These are phyloP conservation scores for Trissolcus basalis DNA, from an alignment of 1,140 invertebrate species.

Conservation along the genomic window DNA sequence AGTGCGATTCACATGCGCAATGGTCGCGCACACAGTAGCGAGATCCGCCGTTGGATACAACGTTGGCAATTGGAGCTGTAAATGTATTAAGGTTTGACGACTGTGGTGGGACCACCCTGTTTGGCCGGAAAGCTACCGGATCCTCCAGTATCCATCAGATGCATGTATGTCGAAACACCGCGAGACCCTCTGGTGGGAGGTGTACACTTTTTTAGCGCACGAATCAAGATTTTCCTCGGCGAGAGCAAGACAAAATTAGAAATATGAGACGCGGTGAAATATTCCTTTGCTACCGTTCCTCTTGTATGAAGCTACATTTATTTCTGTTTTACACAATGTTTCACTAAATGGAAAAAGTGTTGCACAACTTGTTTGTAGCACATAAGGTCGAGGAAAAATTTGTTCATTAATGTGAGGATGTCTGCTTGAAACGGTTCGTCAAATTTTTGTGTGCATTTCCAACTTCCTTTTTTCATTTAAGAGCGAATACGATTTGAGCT, in stretches of 20 bases:
- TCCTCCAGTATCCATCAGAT: conserved; percentile 36
- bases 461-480: no score
- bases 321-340: conserved; percentile 46
- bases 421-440: no score
- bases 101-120: conserved; percentile 69
- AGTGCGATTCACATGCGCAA: conserved; percentile 73
- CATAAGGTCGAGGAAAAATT: conserved; percentile 26
- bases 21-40: conserved; percentile 72
- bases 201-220: conserved; percentile 22
- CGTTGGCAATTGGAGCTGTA: conserved; percentile 70
- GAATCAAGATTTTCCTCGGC: conserved; percentile 47
- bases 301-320: conserved; percentile 33
- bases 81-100: conserved; percentile 77
- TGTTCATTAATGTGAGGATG: conserved; percentile 27
- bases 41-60: conserved; percentile 66
- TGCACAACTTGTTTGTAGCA: conserved; percentile 3
- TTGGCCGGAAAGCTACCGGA: conserved; percentile 54
- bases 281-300: conserved; percentile 40
- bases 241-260: conserved; percentile 51
- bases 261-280: conserved; percentile 49
- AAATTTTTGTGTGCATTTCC: no score
- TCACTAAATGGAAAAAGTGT: conserved; percentile 27
- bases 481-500: no score
- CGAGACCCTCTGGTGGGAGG: conserved; percentile 18
- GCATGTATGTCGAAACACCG: conserved; percentile 52